Evolutionary conservation across 92 coral and sea anemone species (phyloP), one percentile per base, ranked within the genome.

Genomic region (Virgularia gustaviana): DNA sequence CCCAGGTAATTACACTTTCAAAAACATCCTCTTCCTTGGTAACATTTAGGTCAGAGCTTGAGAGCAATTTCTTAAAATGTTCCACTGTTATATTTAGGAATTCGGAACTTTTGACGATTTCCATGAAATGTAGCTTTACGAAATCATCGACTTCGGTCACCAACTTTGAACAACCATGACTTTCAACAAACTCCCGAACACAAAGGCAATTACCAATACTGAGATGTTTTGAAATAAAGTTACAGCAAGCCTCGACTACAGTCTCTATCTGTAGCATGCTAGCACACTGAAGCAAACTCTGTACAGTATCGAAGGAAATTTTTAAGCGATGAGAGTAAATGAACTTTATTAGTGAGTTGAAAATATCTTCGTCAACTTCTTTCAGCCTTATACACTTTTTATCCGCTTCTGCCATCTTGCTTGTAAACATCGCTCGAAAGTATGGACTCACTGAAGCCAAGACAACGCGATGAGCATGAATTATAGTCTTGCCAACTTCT

Each of bases 401-500:
- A 16, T 80, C 72, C 10, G 90, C 79, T 57, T 92, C 98, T 1
- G 84, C 71, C 98, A 92, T 92, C 56, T 88, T 83, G 67, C 82
- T 92, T 36, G 94, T 92, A 63, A 92, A 92, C 98, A 92, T 92
- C 28, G 96, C 90, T 16, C 91, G 96, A 60, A 92, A 92, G 63
- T 92, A 92, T 2, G 96, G 84, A 61, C 98, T 89, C 60, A 95
- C 88, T 2, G 96, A 84, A 24, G 98, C 95, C 72, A 92, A 63
- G 54, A 92, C 87, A 27, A 92, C 91, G 2, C 98, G 96, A 64
- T 92, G 98, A 49, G 96, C 90, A 38, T 78, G 87, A 0, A 92
- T 80, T 61, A 81, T 89, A 44, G 77, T 75, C 31, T 92, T 94
- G 65, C 94, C 96, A 43, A 83, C 94, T 51, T 81, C 77, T 22